phyloP scores from a whole-genome alignment of 2,888 invertebrate genomes.

The Lasioglossum figueresi region DNA sequence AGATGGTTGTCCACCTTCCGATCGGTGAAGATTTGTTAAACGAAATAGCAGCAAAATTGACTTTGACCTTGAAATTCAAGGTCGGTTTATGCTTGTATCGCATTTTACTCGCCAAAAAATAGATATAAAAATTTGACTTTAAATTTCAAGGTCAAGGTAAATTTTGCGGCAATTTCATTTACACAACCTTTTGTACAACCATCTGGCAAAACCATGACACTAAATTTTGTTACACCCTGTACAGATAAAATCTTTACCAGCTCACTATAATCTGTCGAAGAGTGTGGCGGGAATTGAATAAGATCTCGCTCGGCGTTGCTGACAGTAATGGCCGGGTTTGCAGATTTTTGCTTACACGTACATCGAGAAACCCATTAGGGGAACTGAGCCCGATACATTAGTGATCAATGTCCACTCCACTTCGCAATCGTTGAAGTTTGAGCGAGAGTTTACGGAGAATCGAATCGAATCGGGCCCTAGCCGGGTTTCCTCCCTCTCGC shows the following conservation, averaged over 20 bases:
- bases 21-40: too few species aligned
- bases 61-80: too few species aligned
- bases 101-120: too few species aligned
- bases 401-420: slow-evolving; percentile 46
- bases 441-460: slow-evolving; percentile 49
- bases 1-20: too few species aligned
- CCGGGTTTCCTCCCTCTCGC: background rate
- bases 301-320: background rate
- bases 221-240: too few species aligned
- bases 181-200: too few species aligned
- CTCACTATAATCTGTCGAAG: background rate
- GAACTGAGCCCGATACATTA: background rate
- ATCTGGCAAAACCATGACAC: too few species aligned
- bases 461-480: slow-evolving; percentile 26
- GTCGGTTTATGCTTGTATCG: too few species aligned
- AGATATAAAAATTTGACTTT: too few species aligned
- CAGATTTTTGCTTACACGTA: background rate
- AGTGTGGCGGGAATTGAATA: background rate
- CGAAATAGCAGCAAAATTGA: too few species aligned
- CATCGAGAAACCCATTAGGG: background rate
- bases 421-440: slow-evolving; percentile 39
- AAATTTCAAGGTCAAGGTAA: too few species aligned
- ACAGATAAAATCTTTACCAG: background rate
- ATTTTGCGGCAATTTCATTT: too few species aligned
- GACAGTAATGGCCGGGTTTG: background rate